phyloP scores from a whole-genome alignment of 2,113 vertebrate species.

The Stictonetta naevosa region DNA sequence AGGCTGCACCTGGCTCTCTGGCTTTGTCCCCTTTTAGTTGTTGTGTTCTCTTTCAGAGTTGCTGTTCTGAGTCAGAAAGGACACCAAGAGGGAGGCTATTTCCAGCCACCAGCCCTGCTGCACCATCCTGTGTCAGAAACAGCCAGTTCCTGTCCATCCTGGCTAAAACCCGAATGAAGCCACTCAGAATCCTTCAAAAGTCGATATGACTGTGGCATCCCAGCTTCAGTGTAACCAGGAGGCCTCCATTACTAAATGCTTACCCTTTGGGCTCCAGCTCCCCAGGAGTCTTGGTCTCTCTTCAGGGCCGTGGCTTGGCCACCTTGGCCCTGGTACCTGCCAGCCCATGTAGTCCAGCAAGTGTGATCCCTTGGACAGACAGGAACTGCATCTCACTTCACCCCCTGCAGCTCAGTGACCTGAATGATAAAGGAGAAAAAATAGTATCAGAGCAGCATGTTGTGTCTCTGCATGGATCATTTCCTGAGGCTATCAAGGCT shows the following conservation, averaged over 20 bases:
- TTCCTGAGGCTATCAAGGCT: neutral
- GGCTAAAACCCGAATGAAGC: neutral
- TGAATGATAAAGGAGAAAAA: neutral
- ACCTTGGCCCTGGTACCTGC: fast-evolving
- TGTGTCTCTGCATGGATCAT: neutral
- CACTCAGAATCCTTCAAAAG: neutral
- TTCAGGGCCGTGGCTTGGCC: neutral
- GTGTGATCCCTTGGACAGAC: fast-evolving
- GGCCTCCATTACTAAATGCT: fast-evolving
- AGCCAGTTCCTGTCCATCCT: neutral
- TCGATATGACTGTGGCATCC: neutral
- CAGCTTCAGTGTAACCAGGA: neutral
- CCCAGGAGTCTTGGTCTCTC: neutral
- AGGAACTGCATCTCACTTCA: neutral
- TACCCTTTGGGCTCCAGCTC: neutral
- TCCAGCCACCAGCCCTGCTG: neutral
- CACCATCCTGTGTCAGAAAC: fast-evolving
- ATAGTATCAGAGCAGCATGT: no score
- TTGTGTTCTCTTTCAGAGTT: neutral
- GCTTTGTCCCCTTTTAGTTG: neutral
- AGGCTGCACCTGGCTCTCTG: slow-evolving; percentile 6
- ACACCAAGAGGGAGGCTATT: neutral
- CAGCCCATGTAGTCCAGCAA: fast-evolving
- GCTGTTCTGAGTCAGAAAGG: neutral
- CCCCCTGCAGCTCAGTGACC: neutral